Conservation (phyloP, 2,888 invertebrate species). For the Lissonota sp. region DNA sequence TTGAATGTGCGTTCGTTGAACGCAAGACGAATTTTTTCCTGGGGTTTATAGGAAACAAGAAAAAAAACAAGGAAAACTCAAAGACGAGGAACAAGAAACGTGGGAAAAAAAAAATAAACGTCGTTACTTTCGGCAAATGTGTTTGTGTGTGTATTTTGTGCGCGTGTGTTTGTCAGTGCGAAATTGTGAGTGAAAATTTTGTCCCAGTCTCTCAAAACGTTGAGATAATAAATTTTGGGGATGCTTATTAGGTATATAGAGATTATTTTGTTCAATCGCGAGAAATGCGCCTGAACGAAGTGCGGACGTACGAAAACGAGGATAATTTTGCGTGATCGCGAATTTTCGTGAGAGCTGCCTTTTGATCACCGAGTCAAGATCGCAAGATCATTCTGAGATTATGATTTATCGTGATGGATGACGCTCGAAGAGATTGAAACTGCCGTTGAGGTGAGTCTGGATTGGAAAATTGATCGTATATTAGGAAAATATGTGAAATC, state of each 20-base stretch:
- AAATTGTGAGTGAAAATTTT: neutral
- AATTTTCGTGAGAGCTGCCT: neutral
- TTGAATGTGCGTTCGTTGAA: neutral
- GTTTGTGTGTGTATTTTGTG: neutral
- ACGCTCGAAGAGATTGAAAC: constrained; percentile 26
- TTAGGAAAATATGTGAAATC: neutral
- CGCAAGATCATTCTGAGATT: too few species aligned
- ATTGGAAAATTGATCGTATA: neutral
- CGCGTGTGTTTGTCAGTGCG: constrained; percentile 1
- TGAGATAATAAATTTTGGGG: too few species aligned
- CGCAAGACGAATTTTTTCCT: neutral
- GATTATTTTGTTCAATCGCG: neutral
- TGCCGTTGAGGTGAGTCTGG: constrained; percentile 55
- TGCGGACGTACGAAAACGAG: constrained; percentile 24
- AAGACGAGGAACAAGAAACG: too few species aligned
- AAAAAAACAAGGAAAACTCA: too few species aligned
- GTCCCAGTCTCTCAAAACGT: too few species aligned
- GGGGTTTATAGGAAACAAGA: too few species aligned
- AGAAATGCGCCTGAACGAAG: neutral
- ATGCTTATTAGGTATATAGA: too few species aligned
- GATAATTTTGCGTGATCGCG: constrained; percentile 48
- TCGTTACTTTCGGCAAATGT: too few species aligned
- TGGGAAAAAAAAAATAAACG: too few species aligned
- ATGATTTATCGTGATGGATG: constrained; percentile 51
- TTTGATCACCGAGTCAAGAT: too few species aligned